phyloP scores from a whole-genome alignment of 1,140 invertebrate genomes.

The Holotrichia oblita region DNA sequence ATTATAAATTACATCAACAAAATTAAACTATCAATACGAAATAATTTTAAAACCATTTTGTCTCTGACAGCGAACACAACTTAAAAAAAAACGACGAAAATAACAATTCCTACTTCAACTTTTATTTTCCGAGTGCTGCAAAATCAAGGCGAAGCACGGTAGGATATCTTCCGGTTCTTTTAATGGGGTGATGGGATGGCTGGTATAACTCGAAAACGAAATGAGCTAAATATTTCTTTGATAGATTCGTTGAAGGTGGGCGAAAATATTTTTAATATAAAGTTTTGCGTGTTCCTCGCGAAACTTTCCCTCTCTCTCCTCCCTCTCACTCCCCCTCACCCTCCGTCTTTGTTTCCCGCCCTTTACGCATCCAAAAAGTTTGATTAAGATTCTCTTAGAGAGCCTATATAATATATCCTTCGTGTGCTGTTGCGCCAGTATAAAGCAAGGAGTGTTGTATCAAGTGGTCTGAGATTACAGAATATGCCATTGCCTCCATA shows the following conservation, averaged over 20 bases:
- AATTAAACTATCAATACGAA: neutral
- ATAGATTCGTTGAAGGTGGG: constrained; percentile 5
- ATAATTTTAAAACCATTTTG: neutral
- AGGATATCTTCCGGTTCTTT: neutral
- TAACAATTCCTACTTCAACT: neutral
- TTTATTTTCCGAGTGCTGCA: neutral
- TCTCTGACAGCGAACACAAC: neutral
- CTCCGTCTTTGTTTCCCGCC: neutral
- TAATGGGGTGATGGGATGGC: neutral
- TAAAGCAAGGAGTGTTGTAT: neutral
- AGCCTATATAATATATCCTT: neutral
- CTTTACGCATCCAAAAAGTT: neutral
- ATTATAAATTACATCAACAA: neutral
- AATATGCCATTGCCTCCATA: neutral
- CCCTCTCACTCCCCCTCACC: no score
- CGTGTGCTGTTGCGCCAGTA: neutral
- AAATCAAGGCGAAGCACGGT: neutral
- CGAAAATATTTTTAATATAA: constrained; percentile 36
- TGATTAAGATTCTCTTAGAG: constrained; percentile 26
- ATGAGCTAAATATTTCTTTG: constrained; percentile 27
- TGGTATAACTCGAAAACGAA: neutral
- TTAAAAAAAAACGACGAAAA: neutral
- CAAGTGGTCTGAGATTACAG: neutral
- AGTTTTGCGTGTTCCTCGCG: neutral
- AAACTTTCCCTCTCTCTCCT: neutral